Conservation (phyloP, 2,797 vertebrate genomes). For the Erethizon dorsatum region DNA sequence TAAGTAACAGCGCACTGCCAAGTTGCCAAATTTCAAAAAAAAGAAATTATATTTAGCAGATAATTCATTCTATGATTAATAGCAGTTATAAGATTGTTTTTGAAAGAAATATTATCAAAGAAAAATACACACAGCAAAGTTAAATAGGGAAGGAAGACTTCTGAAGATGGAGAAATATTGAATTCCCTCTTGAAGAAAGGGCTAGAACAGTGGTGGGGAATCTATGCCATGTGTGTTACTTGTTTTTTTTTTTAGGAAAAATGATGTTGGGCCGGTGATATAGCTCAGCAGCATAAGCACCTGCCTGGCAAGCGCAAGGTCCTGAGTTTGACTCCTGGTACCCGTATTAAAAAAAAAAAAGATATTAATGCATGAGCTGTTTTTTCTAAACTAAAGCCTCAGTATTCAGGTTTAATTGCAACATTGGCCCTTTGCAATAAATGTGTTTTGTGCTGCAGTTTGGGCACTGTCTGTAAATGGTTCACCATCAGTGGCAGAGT, state of each 20-base stretch:
- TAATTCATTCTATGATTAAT: not conserved
- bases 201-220: not conserved
- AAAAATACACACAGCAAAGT: not conserved
- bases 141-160: not conserved
- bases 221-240: not conserved
- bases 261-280: too few species aligned
- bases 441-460: not conserved
- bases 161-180: not conserved
- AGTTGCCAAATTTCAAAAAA: not conserved
- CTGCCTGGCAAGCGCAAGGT: too few species aligned
- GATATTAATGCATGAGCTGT: not conserved
- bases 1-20: not conserved
- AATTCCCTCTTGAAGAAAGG: not conserved
- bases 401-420: not conserved
- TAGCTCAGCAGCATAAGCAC: too few species aligned
- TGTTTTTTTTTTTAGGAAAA: not conserved
- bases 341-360: too few species aligned
- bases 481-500: not conserved
- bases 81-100: not conserved
- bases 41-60: not conserved
- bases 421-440: not conserved
- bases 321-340: too few species aligned
- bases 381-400: not conserved
- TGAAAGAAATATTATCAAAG: not conserved
- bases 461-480: not conserved